Evolutionary conservation across 2,797 vertebrate genomes (phyloP).

Genomic region (Acipenser ruthenus): DNA sequence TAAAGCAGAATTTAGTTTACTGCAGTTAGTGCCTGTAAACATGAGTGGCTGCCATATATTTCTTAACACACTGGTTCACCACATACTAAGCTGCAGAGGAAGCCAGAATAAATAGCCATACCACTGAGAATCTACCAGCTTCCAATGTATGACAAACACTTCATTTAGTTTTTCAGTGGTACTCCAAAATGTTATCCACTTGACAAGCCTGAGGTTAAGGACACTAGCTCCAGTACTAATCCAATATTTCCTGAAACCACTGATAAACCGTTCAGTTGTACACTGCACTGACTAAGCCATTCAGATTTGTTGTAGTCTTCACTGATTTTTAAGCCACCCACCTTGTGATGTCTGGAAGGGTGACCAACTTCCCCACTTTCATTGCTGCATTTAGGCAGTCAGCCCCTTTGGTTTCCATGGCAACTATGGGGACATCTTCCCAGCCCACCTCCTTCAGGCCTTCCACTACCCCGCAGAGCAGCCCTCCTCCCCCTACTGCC

Average conservation of each 20-base stretch:
- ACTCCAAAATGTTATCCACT: neutral
- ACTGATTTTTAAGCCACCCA: constrained; percentile 23
- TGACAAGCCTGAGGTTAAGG: neutral
- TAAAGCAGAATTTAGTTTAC: neutral
- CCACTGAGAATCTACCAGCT: neutral
- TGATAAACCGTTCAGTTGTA: too few species aligned
- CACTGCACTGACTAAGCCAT: neutral
- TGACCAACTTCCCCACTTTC: constrained; percentile 52
- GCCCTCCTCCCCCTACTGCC: constrained; percentile 66
- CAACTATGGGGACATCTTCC: constrained; percentile 57
- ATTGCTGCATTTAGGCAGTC: constrained; percentile 59
- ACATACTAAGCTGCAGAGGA: too few species aligned
- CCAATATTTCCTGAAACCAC: too few species aligned
- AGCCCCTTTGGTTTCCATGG: constrained; percentile 64
- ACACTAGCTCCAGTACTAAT: neutral
- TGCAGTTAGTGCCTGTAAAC: too few species aligned
- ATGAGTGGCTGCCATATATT: too few species aligned
- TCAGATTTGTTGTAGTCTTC: neutral
- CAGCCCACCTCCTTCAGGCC: constrained; percentile 61
- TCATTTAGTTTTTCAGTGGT: neutral
- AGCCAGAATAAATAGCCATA: neutral
- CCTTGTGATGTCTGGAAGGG: constrained; percentile 69
- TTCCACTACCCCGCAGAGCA: constrained; percentile 62
- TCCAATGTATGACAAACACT: neutral
- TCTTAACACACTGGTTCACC: too few species aligned